Conservation (phyloP, 2,888 invertebrate species). For the Molorchus minor region DNA sequence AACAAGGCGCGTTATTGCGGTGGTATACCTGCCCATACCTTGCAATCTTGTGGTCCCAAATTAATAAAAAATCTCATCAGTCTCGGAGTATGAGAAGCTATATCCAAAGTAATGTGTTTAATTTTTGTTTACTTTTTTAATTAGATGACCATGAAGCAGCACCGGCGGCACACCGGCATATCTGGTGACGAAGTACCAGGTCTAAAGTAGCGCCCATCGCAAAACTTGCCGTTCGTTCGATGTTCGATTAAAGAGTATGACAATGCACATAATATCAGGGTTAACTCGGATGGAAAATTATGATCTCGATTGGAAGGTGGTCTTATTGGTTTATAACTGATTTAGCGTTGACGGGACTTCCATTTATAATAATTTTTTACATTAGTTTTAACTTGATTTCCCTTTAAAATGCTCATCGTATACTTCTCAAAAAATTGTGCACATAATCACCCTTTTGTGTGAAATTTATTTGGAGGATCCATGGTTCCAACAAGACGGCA, state of each 20-base stretch:
- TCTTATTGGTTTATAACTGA: background rate
- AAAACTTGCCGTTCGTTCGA: constrained; percentile 42
- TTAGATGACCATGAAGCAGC: constrained; percentile 35
- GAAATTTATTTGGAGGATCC: too few species aligned
- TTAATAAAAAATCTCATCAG: background rate
- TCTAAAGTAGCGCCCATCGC: constrained; percentile 43
- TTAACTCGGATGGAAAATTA: constrained; percentile 35
- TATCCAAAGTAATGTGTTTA: background rate
- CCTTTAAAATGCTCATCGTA: too few species aligned
- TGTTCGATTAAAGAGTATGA: constrained; percentile 50
- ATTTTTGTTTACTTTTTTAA: constrained; percentile 32
- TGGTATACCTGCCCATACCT: background rate
- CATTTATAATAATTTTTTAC: too few species aligned
- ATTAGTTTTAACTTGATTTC: too few species aligned
- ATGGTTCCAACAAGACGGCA: too few species aligned
- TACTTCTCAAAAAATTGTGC: too few species aligned
- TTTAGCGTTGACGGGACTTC: too few species aligned
- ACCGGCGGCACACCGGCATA: constrained; percentile 33
- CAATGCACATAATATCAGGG: constrained; percentile 45
- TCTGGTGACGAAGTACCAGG: constrained; percentile 13
- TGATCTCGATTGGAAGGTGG: constrained; percentile 1
- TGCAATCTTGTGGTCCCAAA: background rate
- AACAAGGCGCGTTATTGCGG: too few species aligned
- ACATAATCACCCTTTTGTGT: too few species aligned
- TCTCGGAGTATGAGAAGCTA: constrained; percentile 4